Evolutionary conservation across 35 echinoderm and acorn worm genomes (phyloP).

Genomic region (Apostichopus californicus): DNA sequence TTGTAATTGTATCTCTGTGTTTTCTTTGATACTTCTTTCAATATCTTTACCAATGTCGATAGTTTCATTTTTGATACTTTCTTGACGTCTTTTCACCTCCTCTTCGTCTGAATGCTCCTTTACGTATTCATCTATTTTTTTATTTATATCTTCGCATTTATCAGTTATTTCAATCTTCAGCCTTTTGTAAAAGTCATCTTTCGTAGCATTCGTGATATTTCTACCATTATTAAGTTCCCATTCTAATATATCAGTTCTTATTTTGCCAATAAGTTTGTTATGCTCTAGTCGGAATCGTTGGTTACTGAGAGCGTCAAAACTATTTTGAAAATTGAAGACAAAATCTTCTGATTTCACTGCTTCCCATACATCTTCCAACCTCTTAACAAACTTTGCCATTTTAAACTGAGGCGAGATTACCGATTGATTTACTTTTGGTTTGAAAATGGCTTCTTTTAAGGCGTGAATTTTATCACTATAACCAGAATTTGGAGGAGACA

Average conservation of each 20-base stretch:
- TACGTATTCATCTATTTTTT: slow-evolving; percentile 22
- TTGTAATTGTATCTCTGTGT: not conserved
- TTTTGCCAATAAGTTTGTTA: not conserved
- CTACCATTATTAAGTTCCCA: not conserved
- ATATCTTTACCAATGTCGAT: not conserved
- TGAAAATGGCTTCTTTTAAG: too few species aligned
- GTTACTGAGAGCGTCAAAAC: slow-evolving; percentile 10
- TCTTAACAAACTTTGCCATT: too few species aligned
- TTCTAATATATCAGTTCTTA: not conserved
- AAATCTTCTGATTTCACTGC: too few species aligned
- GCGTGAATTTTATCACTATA: too few species aligned
- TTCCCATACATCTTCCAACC: too few species aligned
- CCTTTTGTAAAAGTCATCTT: not conserved
- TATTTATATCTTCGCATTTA: not conserved
- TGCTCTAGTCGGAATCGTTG: slow-evolving; percentile 19
- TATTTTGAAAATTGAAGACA: slow-evolving; percentile 27
- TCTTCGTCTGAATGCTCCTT: slow-evolving; percentile 1
- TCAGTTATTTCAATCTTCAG: not conserved
- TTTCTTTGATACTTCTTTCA: not conserved
- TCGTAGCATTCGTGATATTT: too few species aligned
- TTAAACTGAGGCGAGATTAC: not conserved
- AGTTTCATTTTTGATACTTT: not conserved
- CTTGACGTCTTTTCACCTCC: not conserved
- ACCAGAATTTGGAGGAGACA: too few species aligned
- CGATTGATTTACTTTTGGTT: not conserved